These are phyloP conservation scores for Egretta garzetta DNA, from an alignment of 2,113 vertebrate genomes.

Conservation along the genomic window DNA sequence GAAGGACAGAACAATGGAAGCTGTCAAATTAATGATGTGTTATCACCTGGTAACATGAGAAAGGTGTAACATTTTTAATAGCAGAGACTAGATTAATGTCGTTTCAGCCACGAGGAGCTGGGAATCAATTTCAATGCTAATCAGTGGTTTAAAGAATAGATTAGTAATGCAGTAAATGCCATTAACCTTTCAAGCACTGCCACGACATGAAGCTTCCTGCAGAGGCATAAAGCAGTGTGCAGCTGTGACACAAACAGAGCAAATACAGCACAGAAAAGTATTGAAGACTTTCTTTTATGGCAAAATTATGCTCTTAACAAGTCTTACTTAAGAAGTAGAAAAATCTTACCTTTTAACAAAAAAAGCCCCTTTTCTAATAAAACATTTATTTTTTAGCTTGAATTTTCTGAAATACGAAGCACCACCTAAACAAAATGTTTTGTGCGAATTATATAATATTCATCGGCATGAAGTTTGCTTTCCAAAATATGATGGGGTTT, in stretches of 20 bases:
- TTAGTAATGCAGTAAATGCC: conserved; percentile 62
- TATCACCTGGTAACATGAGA: conserved; percentile 68
- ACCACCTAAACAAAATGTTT: background rate
- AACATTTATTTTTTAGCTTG: background rate
- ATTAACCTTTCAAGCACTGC: conserved; percentile 70
- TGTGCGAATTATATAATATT: background rate
- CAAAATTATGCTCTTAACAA: background rate
- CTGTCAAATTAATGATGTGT: conserved; percentile 65
- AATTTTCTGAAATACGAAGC: background rate
- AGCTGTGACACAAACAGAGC: conserved; percentile 7
- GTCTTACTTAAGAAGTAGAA: background rate
- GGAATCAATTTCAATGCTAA: conserved; percentile 79
- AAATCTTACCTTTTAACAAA: background rate
- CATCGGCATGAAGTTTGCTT: background rate
- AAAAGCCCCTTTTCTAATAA: rapidly evolving
- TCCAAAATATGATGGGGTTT: background rate
- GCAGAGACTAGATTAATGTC: conserved; percentile 73
- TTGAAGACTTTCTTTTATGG: background rate
- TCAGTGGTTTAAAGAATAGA: conserved; percentile 75
- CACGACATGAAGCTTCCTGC: conserved; percentile 33
- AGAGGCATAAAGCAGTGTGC: conserved; percentile 5
- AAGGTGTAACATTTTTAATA: conserved; percentile 71
- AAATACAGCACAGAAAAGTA: background rate
- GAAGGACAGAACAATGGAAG: conserved; percentile 54
- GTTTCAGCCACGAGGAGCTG: conserved; percentile 67